Percentiles rank a stretch among this genome's conserved stretches.
These are phyloP conservation scores for Atherinomorus stipes DNA, from an alignment of 2,113 vertebrate genomes.

Conservation along the genomic window DNA sequence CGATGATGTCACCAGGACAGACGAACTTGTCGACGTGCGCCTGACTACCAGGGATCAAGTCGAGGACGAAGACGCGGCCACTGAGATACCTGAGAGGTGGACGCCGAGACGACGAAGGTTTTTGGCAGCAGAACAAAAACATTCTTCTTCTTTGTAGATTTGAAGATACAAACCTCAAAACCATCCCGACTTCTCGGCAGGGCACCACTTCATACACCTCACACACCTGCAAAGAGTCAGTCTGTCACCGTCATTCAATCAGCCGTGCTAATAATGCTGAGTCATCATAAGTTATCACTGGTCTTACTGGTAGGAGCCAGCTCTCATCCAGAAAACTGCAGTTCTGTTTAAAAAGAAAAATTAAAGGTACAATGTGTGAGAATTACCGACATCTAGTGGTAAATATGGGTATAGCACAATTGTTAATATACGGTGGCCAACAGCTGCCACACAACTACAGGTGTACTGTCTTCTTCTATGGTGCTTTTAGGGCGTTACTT, in stretches of 20 bases:
- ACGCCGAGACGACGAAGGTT: neutral
- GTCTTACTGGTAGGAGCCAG: slow-evolving; percentile 85
- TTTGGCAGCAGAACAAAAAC: too few relatives aligned
- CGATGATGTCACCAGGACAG: slow-evolving; percentile 83
- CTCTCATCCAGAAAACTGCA: slow-evolving; percentile 89
- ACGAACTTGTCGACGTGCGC: slow-evolving; percentile 81
- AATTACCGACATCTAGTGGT: too few relatives aligned
- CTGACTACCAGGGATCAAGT: slow-evolving; percentile 82
- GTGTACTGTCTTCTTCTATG: too few relatives aligned
- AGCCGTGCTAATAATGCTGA: neutral
- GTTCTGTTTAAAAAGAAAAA: slow-evolving; percentile 75
- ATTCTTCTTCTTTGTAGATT: neutral
- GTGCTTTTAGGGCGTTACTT: too few relatives aligned
- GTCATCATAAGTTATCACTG: neutral
- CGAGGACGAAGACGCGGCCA: slow-evolving; percentile 81
- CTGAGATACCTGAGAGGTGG: slow-evolving; percentile 79
- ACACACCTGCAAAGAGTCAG: slow-evolving; percentile 77
- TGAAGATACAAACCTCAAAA: slow-evolving; percentile 79
- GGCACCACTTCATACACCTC: slow-evolving; percentile 84
- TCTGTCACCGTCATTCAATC: too few relatives aligned
- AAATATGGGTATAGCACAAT: too few relatives aligned
- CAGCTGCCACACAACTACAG: too few relatives aligned
- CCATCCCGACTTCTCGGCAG: slow-evolving; percentile 80
- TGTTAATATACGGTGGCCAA: too few relatives aligned
- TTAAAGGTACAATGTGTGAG: too few relatives aligned